Evolutionary conservation across 37 sponge, comb jelly and placozoan genomes (phyloP).

Genomic region (Aphrocallistes beatrix): DNA sequence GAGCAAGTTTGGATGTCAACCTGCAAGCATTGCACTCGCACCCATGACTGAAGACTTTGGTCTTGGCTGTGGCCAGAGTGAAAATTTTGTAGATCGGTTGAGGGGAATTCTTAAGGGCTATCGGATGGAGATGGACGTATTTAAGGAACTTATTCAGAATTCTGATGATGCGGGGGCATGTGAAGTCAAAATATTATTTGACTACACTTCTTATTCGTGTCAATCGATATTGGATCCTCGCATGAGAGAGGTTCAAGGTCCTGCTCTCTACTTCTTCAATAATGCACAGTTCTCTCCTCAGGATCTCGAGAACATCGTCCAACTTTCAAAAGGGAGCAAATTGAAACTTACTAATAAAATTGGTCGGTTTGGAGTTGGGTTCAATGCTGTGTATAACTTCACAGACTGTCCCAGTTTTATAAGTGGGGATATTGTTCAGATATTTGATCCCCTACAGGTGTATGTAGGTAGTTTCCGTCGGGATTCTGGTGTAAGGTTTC

Average conservation of each 20-base stretch:
- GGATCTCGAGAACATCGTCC: neutral
- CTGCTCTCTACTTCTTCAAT: conserved; percentile 11
- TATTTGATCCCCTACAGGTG: neutral
- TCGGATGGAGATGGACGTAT: neutral
- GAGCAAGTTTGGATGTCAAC: neutral
- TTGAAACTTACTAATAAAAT: conserved; percentile 27
- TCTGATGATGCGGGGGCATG: conserved; percentile 29
- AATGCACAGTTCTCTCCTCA: neutral
- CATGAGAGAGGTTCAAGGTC: neutral
- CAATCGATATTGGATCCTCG: neutral
- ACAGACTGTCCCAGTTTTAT: conserved; percentile 65
- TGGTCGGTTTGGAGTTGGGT: conserved; percentile 76
- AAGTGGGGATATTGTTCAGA: neutral
- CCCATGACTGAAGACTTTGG: neutral
- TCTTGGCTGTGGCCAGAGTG: conserved; percentile 20
- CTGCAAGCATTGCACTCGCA: neutral
- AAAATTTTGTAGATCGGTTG: neutral
- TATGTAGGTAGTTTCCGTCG: neutral
- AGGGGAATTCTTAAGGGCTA: conserved; percentile 18
- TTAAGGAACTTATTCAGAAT: conserved; percentile 28
- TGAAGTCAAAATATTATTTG: conserved; percentile 7
- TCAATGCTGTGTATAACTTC: conserved; percentile 75
- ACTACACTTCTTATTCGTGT: neutral
- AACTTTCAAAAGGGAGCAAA: neutral
- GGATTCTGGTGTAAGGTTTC: neutral